Evolutionary conservation across 2,797 vertebrate species (phyloP).

Genomic region (Typhlichthys subterraneus): DNA sequence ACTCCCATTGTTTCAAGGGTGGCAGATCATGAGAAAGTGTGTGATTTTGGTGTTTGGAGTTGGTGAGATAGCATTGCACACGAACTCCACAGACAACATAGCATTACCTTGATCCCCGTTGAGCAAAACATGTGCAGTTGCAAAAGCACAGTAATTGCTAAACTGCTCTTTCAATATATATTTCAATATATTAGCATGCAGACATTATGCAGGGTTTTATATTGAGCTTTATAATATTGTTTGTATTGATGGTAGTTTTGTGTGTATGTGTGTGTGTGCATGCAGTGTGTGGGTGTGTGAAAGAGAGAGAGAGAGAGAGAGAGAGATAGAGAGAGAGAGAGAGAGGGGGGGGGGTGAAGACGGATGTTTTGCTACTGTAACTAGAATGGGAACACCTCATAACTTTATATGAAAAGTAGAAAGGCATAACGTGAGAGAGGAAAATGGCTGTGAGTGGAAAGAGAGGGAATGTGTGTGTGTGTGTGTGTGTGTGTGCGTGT

Average conservation of each 20-base stretch:
- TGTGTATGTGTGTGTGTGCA: slow-evolving; percentile 3
- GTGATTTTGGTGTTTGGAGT: not conserved
- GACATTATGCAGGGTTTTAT: slow-evolving; percentile 2
- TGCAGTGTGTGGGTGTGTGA: not conserved
- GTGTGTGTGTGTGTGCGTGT: slow-evolving; percentile 40
- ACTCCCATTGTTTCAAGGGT: slow-evolving; percentile 19
- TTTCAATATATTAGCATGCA: slow-evolving; percentile 16
- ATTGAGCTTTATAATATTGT: slow-evolving; percentile 4
- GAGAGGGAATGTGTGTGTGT: slow-evolving; percentile 55
- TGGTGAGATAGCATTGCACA: not conserved
- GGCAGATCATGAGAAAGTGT: slow-evolving; percentile 48
- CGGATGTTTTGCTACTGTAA: slow-evolving; percentile 48
- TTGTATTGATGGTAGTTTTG: too few relatives aligned
- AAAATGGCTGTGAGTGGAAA: slow-evolving; percentile 73
- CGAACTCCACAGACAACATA: slow-evolving; percentile 11
- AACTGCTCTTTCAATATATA: not conserved
- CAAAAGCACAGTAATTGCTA: slow-evolving; percentile 2
- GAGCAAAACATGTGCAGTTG: slow-evolving; percentile 5
- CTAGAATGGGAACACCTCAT: slow-evolving; percentile 44
- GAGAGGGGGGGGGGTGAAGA: not conserved
- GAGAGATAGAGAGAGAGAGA: too few relatives aligned
- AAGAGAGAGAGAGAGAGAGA: too few relatives aligned
- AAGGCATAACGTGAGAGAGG: slow-evolving; percentile 38
- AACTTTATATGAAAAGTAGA: slow-evolving; percentile 56
- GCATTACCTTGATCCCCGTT: slow-evolving; percentile 1